Conservation (phyloP, 2,888 invertebrate genomes). For the Uropetala carovei region DNA sequence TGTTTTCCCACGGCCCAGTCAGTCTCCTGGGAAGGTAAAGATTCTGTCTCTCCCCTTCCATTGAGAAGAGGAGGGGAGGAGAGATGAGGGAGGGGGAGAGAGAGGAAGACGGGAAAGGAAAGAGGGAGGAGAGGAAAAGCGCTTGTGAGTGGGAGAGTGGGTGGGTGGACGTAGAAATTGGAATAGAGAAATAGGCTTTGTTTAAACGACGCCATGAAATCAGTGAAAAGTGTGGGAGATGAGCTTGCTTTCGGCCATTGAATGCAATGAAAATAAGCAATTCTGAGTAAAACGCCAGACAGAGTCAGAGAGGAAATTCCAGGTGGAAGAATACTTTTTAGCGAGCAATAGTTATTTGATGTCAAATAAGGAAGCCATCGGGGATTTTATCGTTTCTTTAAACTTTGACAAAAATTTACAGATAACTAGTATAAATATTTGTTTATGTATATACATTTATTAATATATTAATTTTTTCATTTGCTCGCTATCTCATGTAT, state of each 20-base stretch:
- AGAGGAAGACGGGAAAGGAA: too few relatives aligned
- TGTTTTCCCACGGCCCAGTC: conserved; percentile 11
- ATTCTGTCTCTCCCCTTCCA: conserved; percentile 30
- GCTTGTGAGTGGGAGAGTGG: too few relatives aligned
- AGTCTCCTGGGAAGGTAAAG: conserved; percentile 31
- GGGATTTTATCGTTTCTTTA: too few relatives aligned
- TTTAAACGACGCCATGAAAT: conserved; percentile 43
- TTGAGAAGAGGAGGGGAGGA: not conserved
- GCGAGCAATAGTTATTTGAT: too few relatives aligned
- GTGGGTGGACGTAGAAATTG: conserved; percentile 19
- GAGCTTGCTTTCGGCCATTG: not conserved
- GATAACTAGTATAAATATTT: too few relatives aligned
- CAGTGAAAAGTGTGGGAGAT: conserved; percentile 33
- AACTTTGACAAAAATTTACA: too few relatives aligned
- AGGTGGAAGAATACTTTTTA: too few relatives aligned
- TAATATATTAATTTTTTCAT: too few relatives aligned
- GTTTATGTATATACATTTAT: too few relatives aligned
- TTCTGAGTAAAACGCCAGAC: not conserved
- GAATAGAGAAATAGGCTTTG: conserved; percentile 48
- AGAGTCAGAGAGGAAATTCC: too few relatives aligned
- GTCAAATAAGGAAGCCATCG: too few relatives aligned
- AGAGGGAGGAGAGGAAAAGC: not conserved
- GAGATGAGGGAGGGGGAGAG: not conserved
- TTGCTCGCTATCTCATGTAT: too few relatives aligned
- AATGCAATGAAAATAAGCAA: conserved; percentile 25